Evolutionary conservation across 2,113 vertebrate species (phyloP), one percentile per base, ranked within the genome.

Genomic region (Oceanodroma tethys): DNA sequence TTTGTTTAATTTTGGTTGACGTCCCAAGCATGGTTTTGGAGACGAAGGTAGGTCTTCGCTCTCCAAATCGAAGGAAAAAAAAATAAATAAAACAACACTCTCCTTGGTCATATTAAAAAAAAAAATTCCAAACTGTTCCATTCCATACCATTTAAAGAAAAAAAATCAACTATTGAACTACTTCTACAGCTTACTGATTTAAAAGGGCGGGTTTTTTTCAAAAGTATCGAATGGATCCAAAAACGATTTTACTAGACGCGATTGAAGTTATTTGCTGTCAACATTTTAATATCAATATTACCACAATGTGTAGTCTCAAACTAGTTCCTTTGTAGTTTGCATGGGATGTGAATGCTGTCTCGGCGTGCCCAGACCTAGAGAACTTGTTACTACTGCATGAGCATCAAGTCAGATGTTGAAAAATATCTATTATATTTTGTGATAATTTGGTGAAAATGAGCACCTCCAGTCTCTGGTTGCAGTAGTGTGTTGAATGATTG

Each of bases 331-430:
- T 98, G 98, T 98, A 98, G 98, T 98, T 98, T 98, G 98, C 99
- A 99, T 99, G 99, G 98, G 98, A 98, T 98, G 98, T 98, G 98
- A 99, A 99, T 98, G 98, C 98, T 98, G 98, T 98, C 97, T 98
- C 98, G 96, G 97, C 97, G 97, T 98, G 98, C 98, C 98, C 98
- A 98, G 97, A 98, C 96, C 95, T 98, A 98, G 97, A 98, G 96
- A 97, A 98, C 93, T 90, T 95, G 96, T 98, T 97, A 96, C 72
- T 98, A 98, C 97, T 98, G 98, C 98, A 98, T 99, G 98, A 98
- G 98, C 98, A 98, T 98, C 98, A 96, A 97, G 97, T 98, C 98
- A 96, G 97, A 98, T 98, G 97, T 98, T 97, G 95, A 98, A 98
- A 98, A 97, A 98, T 95, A 96, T 87, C 94, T 96, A 92, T 97